A percentile compares a stretch with the other conserved stretches of the same genome.
These are phyloP conservation scores for Colostygia pectinataria DNA, from an alignment of 2,888 invertebrate genomes.

Conservation along the genomic window DNA sequence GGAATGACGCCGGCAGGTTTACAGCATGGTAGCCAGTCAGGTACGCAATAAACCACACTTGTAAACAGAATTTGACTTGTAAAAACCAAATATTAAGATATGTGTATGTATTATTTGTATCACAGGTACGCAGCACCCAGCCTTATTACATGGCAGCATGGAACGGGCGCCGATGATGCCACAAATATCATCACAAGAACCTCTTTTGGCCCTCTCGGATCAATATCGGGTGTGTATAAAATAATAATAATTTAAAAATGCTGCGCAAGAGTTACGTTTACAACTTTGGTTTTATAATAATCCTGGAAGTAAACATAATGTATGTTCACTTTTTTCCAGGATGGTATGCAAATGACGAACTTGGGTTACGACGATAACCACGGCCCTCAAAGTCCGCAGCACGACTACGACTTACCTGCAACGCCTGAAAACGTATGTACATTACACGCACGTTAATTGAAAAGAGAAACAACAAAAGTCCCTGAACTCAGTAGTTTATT, in stretches of 20 bases:
- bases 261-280: too few species aligned
- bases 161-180: conserved; percentile 84
- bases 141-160: conserved; percentile 45
- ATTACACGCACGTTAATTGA: too few species aligned
- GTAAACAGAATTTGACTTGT: background rate
- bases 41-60: background rate
- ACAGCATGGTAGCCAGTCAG: conserved; percentile 47
- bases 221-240: conserved; percentile 29
- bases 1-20: conserved; percentile 50
- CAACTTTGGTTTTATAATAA: too few species aligned
- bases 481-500: too few species aligned
- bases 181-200: conserved; percentile 53
- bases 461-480: too few species aligned
- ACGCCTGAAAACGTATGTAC: conserved; percentile 91
- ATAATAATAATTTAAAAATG: too few species aligned
- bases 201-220: conserved; percentile 28
- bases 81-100: too few species aligned
- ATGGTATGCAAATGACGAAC: conserved; percentile 85
- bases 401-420: conserved; percentile 92
- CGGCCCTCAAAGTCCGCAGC: conserved; percentile 85
- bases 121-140: conserved; percentile 45
- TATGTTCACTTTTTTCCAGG: conserved; percentile 49
- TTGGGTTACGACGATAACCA: conserved; percentile 88
- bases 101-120: too few species aligned
- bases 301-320: too few species aligned